phyloP scores from a whole-genome alignment of 1,140 invertebrate species.

The Formica selysi region DNA sequence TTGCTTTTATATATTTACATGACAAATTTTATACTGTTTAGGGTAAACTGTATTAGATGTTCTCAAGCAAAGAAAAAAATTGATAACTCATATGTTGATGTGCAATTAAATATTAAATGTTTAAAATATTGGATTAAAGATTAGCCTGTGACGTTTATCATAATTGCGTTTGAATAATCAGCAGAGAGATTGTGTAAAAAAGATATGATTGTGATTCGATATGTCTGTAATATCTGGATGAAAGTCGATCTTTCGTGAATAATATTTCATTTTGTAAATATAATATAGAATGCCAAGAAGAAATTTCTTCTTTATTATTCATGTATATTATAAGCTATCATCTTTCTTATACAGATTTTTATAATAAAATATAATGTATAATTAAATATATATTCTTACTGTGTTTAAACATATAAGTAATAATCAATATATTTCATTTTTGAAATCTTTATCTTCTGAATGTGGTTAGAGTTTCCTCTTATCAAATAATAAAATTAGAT shows the following conservation, averaged over 20 bases:
- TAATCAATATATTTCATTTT: background rate
- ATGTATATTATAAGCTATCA: constrained; percentile 22
- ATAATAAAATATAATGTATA: constrained; percentile 40
- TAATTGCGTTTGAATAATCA: background rate
- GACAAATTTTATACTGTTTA: constrained; percentile 18
- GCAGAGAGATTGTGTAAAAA: background rate
- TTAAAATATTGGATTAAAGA: constrained; percentile 5
- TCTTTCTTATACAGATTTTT: constrained; percentile 48
- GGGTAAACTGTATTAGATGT: background rate
- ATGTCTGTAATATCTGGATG: constrained; percentile 18
- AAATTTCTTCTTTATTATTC: constrained; percentile 16
- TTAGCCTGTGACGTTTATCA: background rate
- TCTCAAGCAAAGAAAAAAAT: constrained; percentile 8
- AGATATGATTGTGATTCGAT: constrained; percentile 8
- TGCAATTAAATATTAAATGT: constrained; percentile 23
- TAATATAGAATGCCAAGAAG: constrained; percentile 1
- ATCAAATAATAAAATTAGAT: background rate
- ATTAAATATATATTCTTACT: background rate
- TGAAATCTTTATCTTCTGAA: background rate
- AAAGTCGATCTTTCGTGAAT: constrained; percentile 29
- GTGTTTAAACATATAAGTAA: background rate
- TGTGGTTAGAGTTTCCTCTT: background rate
- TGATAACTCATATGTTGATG: background rate
- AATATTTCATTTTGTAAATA: constrained; percentile 39
- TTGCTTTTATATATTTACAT: constrained; percentile 17